Evolutionary conservation across 1,140 invertebrate genomes (phyloP), one percentile per base, ranked within the genome.

Genomic region (Drosophila ogumai): DNA sequence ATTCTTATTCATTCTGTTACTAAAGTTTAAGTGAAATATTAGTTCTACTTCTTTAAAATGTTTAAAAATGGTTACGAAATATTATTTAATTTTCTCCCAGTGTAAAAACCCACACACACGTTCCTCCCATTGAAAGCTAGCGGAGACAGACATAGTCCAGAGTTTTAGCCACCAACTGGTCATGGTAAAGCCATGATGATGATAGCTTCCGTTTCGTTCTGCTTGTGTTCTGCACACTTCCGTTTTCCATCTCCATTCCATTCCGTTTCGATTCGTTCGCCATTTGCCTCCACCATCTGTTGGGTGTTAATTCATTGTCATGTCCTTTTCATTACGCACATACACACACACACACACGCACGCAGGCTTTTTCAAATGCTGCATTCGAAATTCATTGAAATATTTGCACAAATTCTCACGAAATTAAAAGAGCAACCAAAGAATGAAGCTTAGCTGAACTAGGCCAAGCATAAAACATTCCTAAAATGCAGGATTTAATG

Each of bases 261-360:
- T 36, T 50, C 12, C 31, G 25, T 49, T 50, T 59, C 43, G 55
- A 47, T 52, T 61, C 56, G 44, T 34, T 55, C 44, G 50, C 55
- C 75, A 78, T 43, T 49, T 58, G 44, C 28, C 63, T 65, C n/a
- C 40, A 58, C 69, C 78, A 71, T 66, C 49, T 75, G 76, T 66
- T 73, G 76, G 64, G 77, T 78, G 82, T 85, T 85, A 85, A 85
- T 86, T 86, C 82, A 86, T 81, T 86, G 74, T 73, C 79, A 75
- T 69, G 67, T 66, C 58, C 65, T 47, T 80, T 88, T 88, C 76
- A 87, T 88, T 82, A 75, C 63, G 68, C 81, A 86, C 69, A 85
- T 77, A 64, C 22, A 2, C 58, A 85, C 77, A 60, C 55, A 74
- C 67, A 57, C 66, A 72, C 25, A 31, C 46, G 38, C n/a, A n/a